Evolutionary conservation across 2,888 invertebrate species (phyloP), one percentile per base, ranked within the genome.

Genomic region (Troides aeacus): DNA sequence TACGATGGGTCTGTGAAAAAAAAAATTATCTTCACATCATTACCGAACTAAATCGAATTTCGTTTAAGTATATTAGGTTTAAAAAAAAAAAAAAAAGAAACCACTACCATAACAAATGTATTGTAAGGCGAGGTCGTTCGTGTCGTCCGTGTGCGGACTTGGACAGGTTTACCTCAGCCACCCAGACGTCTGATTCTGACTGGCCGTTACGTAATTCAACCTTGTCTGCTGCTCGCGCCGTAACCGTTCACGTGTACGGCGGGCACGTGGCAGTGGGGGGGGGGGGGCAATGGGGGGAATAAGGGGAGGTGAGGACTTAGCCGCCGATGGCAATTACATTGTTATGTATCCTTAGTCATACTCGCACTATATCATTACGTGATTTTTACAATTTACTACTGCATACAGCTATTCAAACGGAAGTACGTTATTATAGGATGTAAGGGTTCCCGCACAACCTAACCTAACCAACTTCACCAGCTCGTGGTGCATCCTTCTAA

Each of bases 231-330:
- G 58, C 62, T 68, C 60, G 56, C 56, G 30, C 10, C 53, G 56
- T 39, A 62, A 42, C 50, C 39, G 53, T 42, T 69, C 69, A 69
- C 69, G 64, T 69, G 63, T 67, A 8, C 2, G 58, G 23, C 50
- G 23, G 30, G 69, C 69, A 64, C 69, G 69, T 69, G 69, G 60
- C 69, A n/a, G 42, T 7, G 7, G 39, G 64, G 61, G 56, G 64
- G 7, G 39, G 64, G 61, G 56, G 64, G 7, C 21, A 1, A 18
- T 8, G 15, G n/a, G 10, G 53, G 30, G n/a, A 15, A 1, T 12
- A 64, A 42, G 56, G 64, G 60, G 56, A 46, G 18, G 18, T 15
- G 53, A 50, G 46, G n/a, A 18, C 60, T 39, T 42, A 60, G 30
- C 60, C 59, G 6, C 59, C 42, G 59, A 59, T 30, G 65, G 18